Base-by-base conservation (phyloP, 1,140 invertebrate genomes). In the Dufourea novaeangliae region DNA sequence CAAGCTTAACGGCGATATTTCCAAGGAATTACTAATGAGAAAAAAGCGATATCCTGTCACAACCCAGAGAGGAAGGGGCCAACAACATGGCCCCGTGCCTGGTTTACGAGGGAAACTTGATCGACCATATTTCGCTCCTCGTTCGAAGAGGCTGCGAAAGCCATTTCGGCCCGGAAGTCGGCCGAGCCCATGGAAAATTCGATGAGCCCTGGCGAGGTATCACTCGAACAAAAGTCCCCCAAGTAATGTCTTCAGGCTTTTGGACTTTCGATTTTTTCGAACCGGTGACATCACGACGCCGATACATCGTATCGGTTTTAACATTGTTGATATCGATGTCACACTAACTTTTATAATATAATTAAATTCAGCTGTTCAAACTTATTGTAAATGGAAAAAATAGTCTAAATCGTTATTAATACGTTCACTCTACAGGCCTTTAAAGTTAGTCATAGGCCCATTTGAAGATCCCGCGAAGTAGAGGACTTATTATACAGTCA, bases 61-160 rank as follows among this genome's bases (percentile, higher is more conserved):
- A n/a, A n/a, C n/a, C n/a, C n/a, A n/a, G n/a, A n/a, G n/a, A n/a
- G 54, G 25, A 11, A 25, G 22, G 22, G 11, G n/a, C n/a, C 22
- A 25, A 54, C 52, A 8, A 12, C 7, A 22, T 10, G 22, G 5
- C 22, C 22, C 27, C 11, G 25, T 3, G 54, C 11, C 11, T 25
- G 54, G 54, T 56, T 56, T 56, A 56, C 54, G 54, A 56, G 25
- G n/a, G 54, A 56, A 56, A 56, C 54, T 56, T 29, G 54, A 56
- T 56, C 54, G 54, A 25, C 25, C 22, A 29, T 56, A 27, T 3
- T 29, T 56, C 54, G 29, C 11, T 29, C 12, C 25, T 56, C 25
- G 25, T 27, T 12, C 12, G 25, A 56, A 56, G 54, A 25, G 41
- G 17, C 17, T 4, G 62, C 62, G 39, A 17, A 22, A 14, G 25